These are phyloP conservation scores for Zygogramma bicolorata DNA, from an alignment of 2,888 invertebrate genomes.

Conservation along the genomic window DNA sequence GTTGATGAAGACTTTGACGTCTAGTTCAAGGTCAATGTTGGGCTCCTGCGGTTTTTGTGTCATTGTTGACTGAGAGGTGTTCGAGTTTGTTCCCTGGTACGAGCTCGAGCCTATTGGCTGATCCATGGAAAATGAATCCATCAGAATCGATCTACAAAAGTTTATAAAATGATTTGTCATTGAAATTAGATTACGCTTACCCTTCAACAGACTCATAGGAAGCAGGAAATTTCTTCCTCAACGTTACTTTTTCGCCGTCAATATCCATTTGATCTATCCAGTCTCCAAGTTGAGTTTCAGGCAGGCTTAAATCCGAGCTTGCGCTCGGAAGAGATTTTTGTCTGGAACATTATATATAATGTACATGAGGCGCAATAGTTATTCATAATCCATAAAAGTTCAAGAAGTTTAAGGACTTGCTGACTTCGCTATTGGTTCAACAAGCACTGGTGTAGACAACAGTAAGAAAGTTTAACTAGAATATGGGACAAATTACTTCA, in stretches of 20 bases:
- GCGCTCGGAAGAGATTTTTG: constrained; percentile 86
- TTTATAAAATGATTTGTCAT: not conserved
- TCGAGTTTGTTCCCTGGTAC: constrained; percentile 45
- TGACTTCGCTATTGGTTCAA: no score
- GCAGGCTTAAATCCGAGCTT: constrained; percentile 76
- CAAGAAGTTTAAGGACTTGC: no score
- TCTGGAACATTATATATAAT: constrained; percentile 61
- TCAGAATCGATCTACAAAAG: constrained; percentile 43
- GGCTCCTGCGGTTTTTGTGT: constrained; percentile 80
- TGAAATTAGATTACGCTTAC: constrained; percentile 38
- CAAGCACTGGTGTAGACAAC: no score
- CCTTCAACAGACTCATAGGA: constrained; percentile 62
- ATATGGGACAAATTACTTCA: no score
- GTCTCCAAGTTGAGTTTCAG: constrained; percentile 68
- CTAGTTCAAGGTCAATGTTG: constrained; percentile 94
- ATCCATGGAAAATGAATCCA: constrained; percentile 51
- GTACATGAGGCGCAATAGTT: not conserved
- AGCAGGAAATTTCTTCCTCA: constrained; percentile 70
- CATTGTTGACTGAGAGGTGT: constrained; percentile 45
- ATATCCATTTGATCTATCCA: constrained; percentile 76
- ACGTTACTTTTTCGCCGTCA: constrained; percentile 75
- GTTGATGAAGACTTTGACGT: constrained; percentile 95
- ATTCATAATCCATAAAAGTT: not conserved
- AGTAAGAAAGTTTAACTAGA: no score
- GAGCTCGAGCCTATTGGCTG: constrained; percentile 47